Evolutionary conservation across 2,888 invertebrate genomes (phyloP).

Genomic region (Leptinotarsa haldemani): DNA sequence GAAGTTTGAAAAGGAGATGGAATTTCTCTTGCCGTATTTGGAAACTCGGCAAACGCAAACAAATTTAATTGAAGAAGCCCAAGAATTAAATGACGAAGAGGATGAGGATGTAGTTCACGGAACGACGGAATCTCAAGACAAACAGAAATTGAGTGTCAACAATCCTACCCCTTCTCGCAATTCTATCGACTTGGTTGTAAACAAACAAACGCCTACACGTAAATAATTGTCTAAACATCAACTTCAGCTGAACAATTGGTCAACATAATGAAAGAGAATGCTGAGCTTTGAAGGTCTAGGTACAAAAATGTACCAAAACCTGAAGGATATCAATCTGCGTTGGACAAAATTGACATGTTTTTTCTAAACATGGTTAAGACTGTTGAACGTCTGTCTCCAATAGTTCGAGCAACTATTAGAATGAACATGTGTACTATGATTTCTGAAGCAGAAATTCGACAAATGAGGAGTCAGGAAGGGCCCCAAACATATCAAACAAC

Average conservation of each 20-base stretch:
- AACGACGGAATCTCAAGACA: conserved; percentile 4
- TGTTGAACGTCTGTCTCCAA: conserved; percentile 1
- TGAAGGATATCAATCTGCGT: conserved; percentile 9
- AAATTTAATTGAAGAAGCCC: conserved; percentile 4
- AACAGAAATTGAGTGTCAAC: conserved; percentile 5
- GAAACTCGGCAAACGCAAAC: conserved; percentile 9
- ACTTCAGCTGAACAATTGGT: conserved; percentile 7
- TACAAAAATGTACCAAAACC: conserved; percentile 9
- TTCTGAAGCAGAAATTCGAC: conserved; percentile 6
- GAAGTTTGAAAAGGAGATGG: conserved; percentile 9
- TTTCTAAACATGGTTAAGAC: conserved; percentile 3
- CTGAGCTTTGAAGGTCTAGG: conserved; percentile 2
- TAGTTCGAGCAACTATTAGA: background rate
- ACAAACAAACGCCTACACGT: conserved; percentile 7
- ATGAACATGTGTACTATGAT: conserved; percentile 1
- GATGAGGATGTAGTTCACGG: background rate
- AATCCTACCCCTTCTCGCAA: background rate
- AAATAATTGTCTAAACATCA: conserved; percentile 2
- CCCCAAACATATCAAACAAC: conserved; percentile 6
- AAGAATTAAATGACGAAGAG: conserved; percentile 7
- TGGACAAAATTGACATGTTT: conserved; percentile 6
- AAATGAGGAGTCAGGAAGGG: background rate
- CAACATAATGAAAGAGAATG: conserved; percentile 9
- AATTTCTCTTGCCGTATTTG: conserved; percentile 9
- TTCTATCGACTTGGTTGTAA: conserved; percentile 6